Base-by-base conservation (phyloP, 2,888 invertebrate species). In the Aphidoletes aphidimyza region DNA sequence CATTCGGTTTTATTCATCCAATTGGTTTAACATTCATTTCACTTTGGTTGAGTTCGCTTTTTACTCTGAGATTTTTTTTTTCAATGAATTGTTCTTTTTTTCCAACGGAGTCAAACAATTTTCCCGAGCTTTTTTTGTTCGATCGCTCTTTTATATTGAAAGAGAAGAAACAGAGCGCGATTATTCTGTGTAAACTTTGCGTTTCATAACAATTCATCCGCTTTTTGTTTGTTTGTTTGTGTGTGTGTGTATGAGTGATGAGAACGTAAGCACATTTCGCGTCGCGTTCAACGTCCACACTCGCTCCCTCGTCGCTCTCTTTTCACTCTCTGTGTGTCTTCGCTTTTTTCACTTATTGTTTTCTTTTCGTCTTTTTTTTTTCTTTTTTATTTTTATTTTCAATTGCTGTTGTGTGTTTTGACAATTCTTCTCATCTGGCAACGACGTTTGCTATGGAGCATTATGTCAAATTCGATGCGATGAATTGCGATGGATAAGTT, bases 401-500 rank as follows among this genome's bases (percentile, higher is more conserved):
- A 8, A 26, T 54, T 22, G 47, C 19, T 47, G 6, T 19, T 47
- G 8, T 47, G 47, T 47, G 39, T 39, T 26, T 54, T 54, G 54
- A 54, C 54, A 54, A 54, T 47, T 11, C n/a, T 54, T 54, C 54
- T 54, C 54, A 11, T 26, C 30, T 69, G 69, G 11, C 8, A 69
- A 34, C 34, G 54, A 54, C 34, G 30, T 69, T n/a, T 22, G 69
- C 26, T 30, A 17, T n/a, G n/a, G n/a, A 69, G 14, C 69, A 69
- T 30, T 30, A 34, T 14, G 69, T 30, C 69, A 69, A 69, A 69
- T 69, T 69, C 34, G 30, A 69, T 30, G n/a, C 69, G 54, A 26
- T 54, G 22, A 54, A 54, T n/a, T 26, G 14, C 54, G 69, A 69
- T 69, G 69, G 69, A 69, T 69, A 69, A 69, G 69, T 69, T 69